Evolutionary conservation across 2,888 invertebrate genomes (phyloP), one percentile per base, ranked within the genome.

Genomic region (Pristionchus mayeri): DNA sequence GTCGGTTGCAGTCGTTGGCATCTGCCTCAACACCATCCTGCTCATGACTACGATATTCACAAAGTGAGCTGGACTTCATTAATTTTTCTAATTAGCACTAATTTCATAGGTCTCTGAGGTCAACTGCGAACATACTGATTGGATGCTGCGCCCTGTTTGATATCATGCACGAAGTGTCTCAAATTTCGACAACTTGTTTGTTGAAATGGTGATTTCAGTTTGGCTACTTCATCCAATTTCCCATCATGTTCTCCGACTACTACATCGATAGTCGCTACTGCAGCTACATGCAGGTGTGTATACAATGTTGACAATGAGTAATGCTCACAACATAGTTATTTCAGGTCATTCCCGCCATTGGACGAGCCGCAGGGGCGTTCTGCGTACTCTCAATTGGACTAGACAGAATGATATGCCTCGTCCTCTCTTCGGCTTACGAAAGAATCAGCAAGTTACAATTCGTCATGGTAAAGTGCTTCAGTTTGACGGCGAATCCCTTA

Each of bases 251-350:
- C 40, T 44, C 71, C 24, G 71, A 71, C 37, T 71, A 40, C 71
- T 71, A 71, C 71, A 71, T 71, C 40, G 71, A 71, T 24, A 71
- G 71, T 34, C 40, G 11, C 71, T n/a, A n/a, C 71, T 71, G 71
- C 71, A 71, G 71, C 40, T 37, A 13, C n/a, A 37, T 71, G 40
- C 40, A 40, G 24, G 71, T 71, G 24, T 0, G 71, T 18, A 0
- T 54, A 4, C n/a, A n/a, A 54, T 4, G 4, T 7, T 54, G 4
- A 54, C 11, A 18, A 54, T 21, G n/a, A 4, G 21, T 54, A n/a
- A 4, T n/a, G 21, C 11, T 13, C 4, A 54, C n/a, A 54, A 21
- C n/a, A n/a, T 21, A 54, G 9, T 21, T 54, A 54, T 44, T 44
- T 18, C 71, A 71, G 71, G n/a, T 71, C 40, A 6, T 71, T 0